These are phyloP conservation scores for Salvator merianae DNA, from an alignment of 2,113 vertebrate species.

Conservation along the genomic window DNA sequence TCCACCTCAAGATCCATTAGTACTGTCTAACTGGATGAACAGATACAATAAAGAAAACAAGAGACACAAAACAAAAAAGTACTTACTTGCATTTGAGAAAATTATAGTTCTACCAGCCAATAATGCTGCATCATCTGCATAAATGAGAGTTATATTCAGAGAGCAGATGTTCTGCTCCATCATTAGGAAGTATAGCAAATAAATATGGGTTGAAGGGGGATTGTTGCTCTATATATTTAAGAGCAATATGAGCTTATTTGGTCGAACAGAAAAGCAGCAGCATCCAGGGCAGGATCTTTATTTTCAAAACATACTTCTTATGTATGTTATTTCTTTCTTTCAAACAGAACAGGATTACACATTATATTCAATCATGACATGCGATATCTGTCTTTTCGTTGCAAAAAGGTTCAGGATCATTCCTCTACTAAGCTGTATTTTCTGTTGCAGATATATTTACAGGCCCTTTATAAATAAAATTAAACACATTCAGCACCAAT, in stretches of 20 bases:
- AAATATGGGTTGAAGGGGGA: neutral
- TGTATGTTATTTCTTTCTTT: neutral
- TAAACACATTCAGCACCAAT: neutral
- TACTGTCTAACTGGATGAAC: neutral
- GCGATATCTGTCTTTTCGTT: neutral
- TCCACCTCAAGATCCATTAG: neutral
- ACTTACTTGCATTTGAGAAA: fast-evolving
- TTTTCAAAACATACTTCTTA: neutral
- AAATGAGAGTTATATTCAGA: neutral
- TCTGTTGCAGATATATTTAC: neutral
- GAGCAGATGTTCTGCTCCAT: slow-evolving; percentile 51
- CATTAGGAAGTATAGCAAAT: slow-evolving; percentile 32
- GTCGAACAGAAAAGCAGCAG: slow-evolving; percentile 31
- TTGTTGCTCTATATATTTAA: slow-evolving; percentile 19
- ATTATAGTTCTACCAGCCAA: slow-evolving; percentile 11
- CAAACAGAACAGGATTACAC: neutral
- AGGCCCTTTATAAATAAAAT: neutral
- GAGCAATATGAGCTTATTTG: slow-evolving; percentile 19
- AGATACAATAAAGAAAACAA: neutral
- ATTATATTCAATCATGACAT: fast-evolving
- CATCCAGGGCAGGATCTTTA: slow-evolving; percentile 30
- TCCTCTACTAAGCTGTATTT: neutral
- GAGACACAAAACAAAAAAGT: neutral
- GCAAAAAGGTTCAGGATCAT: neutral
- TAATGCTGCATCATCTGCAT: slow-evolving; percentile 49